Evolutionary conservation across 2,888 invertebrate species (phyloP).

Genomic region (Mesorhabditis spiculigera): DNA sequence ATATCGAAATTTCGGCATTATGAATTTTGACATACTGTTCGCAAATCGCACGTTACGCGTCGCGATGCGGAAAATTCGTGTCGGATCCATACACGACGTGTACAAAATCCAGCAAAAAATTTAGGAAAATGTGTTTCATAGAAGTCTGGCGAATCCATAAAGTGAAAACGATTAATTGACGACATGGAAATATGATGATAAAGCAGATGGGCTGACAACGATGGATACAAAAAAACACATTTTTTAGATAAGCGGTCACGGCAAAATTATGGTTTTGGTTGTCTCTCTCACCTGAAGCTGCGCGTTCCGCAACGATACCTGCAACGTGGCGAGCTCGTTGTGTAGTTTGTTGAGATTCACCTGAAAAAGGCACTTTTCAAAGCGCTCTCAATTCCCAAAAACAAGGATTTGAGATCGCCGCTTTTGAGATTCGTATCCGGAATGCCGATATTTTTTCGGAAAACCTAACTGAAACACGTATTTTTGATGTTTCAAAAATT

Average conservation of each 20-base stretch:
- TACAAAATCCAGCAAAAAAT: background rate
- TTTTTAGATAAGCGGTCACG: background rate
- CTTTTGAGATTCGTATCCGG: no score
- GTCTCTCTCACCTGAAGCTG: slow-evolving; percentile 36
- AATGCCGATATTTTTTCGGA: background rate
- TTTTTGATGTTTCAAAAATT: background rate
- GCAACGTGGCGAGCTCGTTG: slow-evolving; percentile 49
- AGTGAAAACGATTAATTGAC: background rate
- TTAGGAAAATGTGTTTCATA: background rate
- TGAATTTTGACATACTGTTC: no score
- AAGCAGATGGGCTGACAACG: no score
- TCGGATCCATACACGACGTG: no score
- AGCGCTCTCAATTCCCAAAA: background rate
- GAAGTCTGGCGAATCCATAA: background rate
- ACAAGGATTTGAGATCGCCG: no score
- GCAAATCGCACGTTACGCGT: no score
- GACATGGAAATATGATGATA: no score
- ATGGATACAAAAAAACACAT: background rate
- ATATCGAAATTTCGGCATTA: no score
- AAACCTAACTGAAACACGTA: background rate
- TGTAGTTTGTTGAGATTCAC: slow-evolving; percentile 10
- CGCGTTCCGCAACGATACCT: slow-evolving; percentile 46
- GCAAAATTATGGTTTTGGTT: background rate
- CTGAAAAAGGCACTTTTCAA: background rate
- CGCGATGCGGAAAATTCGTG: no score